phyloP scores from a whole-genome alignment of 1,140 invertebrate species.

The Bombus superbus region DNA sequence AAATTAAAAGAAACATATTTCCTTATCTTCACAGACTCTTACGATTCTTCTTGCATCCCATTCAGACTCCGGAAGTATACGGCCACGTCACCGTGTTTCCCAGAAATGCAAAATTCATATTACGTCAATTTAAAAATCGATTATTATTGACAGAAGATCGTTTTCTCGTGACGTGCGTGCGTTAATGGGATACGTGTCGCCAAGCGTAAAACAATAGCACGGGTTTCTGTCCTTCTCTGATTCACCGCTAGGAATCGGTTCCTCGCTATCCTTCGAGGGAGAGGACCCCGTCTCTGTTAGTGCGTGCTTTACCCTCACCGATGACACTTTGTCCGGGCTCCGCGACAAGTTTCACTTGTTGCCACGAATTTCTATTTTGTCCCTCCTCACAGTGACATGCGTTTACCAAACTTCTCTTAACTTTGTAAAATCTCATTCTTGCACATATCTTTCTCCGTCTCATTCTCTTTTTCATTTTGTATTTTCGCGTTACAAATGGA shows the following conservation, averaged over 20 bases:
- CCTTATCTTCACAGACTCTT: background rate
- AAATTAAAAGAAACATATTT: no score
- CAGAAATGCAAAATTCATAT: slow-evolving; percentile 15
- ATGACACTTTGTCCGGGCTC: slow-evolving; percentile 63
- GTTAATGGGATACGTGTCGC: slow-evolving; percentile 42
- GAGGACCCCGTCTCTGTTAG: slow-evolving; percentile 62
- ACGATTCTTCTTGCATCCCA: background rate
- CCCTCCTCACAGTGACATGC: background rate
- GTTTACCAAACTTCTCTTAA: background rate
- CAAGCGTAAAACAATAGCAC: slow-evolving; percentile 59
- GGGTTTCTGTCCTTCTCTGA: slow-evolving; percentile 42
- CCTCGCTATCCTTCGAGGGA: slow-evolving; percentile 57
- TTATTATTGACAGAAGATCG: slow-evolving; percentile 62
- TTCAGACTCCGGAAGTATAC: slow-evolving; percentile 5
- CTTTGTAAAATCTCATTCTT: background rate
- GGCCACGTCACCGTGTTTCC: background rate
- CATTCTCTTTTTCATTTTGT: no score
- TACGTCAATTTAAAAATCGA: slow-evolving; percentile 51
- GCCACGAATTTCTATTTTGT: slow-evolving; percentile 1
- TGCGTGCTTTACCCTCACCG: slow-evolving; percentile 68
- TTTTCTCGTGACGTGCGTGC: slow-evolving; percentile 46
- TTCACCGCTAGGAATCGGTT: slow-evolving; percentile 45
- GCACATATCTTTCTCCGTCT: no score
- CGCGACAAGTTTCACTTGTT: slow-evolving; percentile 17
- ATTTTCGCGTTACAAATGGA: background rate